Evolutionary conservation across 2,888 invertebrate genomes (phyloP).

Genomic region (Thalpophila matura): DNA sequence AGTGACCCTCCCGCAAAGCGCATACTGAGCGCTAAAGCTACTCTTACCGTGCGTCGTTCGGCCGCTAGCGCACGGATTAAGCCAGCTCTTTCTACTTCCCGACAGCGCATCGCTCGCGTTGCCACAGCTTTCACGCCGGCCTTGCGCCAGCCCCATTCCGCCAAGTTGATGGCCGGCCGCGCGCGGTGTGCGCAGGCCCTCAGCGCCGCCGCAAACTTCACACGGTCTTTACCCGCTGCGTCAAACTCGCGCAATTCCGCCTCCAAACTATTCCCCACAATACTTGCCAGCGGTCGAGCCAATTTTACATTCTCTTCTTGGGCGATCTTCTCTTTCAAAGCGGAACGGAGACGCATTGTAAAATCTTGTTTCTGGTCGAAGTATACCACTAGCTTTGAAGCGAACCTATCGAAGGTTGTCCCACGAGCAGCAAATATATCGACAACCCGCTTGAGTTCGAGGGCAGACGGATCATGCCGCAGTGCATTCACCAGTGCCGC

Average conservation of each 20-base stretch:
- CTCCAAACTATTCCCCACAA: conserved; percentile 47
- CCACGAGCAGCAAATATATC: conserved; percentile 49
- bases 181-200: conserved; percentile 71
- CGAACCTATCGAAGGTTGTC: conserved; percentile 66
- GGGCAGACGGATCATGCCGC: conserved; percentile 26
- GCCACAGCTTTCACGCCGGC: conserved; percentile 75
- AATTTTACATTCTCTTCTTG: conserved; percentile 31
- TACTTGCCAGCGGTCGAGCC: conserved; percentile 52
- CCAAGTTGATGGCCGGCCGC: conserved; percentile 67
- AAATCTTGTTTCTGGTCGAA: conserved; percentile 74
- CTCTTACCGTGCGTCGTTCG: conserved; percentile 67
- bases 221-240: conserved; percentile 25
- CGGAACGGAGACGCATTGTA: conserved; percentile 59
- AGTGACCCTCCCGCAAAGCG: not conserved
- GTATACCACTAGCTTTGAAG: conserved; percentile 71
- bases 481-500: conserved; percentile 34
- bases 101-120: conserved; percentile 69
- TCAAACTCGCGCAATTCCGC: conserved; percentile 53
- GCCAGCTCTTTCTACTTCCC: conserved; percentile 53
- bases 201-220: conserved; percentile 64
- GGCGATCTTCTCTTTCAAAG: conserved; percentile 30
- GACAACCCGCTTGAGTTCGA: conserved; percentile 42
- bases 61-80: conserved; percentile 62
- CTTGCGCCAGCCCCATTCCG: conserved; percentile 67
- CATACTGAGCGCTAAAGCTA: conserved; percentile 66